Percentiles rank a stretch among this genome's conserved stretches.
Conservation (phyloP, 2,797 vertebrate species). For the Coreius guichenoti region DNA sequence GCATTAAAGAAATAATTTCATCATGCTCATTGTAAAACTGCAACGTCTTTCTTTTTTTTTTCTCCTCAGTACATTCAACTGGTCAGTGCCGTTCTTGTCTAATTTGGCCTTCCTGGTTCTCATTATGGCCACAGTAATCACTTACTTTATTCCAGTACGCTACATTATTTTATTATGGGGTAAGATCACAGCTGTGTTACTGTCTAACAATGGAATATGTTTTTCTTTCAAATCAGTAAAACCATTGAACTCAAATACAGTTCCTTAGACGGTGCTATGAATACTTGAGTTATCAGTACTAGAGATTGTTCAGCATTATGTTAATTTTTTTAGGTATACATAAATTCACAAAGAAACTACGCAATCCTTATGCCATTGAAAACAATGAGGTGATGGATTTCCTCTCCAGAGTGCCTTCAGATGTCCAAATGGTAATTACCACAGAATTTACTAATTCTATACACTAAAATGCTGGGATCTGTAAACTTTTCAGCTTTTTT, state of each 20-base stretch:
- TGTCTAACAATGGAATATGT: neutral
- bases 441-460: neutral
- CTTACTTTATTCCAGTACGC: slow-evolving; percentile 89
- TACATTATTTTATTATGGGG: slow-evolving; percentile 95
- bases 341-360: slow-evolving; percentile 99
- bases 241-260: neutral
- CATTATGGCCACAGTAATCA: slow-evolving; percentile 74
- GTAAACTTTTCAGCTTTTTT: neutral
- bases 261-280: neutral
- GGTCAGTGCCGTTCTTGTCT: slow-evolving; percentile 95
- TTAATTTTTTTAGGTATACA: slow-evolving; percentile 86
- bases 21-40: slow-evolving; percentile 62
- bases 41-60: slow-evolving; percentile 9
- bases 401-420: slow-evolving; percentile 95
- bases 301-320: neutral
- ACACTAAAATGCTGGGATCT: neutral
- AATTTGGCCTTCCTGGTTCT: slow-evolving; percentile 87
- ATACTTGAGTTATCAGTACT: neutral
- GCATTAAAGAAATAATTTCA: neutral
- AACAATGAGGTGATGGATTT: slow-evolving; percentile 97
- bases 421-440: slow-evolving; percentile 92
- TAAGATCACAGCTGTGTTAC: slow-evolving; percentile 77
- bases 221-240: neutral
- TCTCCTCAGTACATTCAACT: slow-evolving; percentile 91
- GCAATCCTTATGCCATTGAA: slow-evolving; percentile 94